These are phyloP conservation scores for Apostichopus californicus DNA, from an alignment of 35 echinoderm and acorn worm genomes.

Conservation along the genomic window DNA sequence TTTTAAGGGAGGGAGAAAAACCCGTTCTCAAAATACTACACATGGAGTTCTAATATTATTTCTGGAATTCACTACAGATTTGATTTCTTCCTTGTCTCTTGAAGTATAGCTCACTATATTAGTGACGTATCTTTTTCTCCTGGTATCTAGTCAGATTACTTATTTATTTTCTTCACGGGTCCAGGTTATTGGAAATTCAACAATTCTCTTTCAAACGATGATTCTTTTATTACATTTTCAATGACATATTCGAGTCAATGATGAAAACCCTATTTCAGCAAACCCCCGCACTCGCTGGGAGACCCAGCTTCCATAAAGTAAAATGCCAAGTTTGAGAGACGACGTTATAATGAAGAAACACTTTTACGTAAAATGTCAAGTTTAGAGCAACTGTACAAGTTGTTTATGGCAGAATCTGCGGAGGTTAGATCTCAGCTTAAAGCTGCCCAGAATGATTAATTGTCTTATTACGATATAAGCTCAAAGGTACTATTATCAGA, in stretches of 20 bases:
- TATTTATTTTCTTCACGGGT: constrained; percentile 1
- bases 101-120: neutral
- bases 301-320: no score
- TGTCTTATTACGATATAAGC: constrained; percentile 24
- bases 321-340: no score
- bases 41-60: constrained; percentile 39
- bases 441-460: neutral
- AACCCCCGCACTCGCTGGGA: constrained; percentile 6
- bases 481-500: constrained; percentile 34
- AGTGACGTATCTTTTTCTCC: neutral
- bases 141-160: constrained; percentile 33
- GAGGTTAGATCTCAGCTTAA: neutral
- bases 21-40: constrained; percentile 28
- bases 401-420: neutral
- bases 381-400: neutral
- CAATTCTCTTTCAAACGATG: constrained; percentile 9
- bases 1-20: constrained; percentile 43
- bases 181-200: constrained; percentile 54
- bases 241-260: neutral
- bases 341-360: neutral
- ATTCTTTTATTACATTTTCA: neutral
- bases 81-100: constrained; percentile 30
- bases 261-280: neutral
- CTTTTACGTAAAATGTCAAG: constrained; percentile 3
- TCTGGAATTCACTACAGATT: constrained; percentile 41